Conservation (phyloP, 1,140 invertebrate genomes). For the Cecropterus lyciades region DNA sequence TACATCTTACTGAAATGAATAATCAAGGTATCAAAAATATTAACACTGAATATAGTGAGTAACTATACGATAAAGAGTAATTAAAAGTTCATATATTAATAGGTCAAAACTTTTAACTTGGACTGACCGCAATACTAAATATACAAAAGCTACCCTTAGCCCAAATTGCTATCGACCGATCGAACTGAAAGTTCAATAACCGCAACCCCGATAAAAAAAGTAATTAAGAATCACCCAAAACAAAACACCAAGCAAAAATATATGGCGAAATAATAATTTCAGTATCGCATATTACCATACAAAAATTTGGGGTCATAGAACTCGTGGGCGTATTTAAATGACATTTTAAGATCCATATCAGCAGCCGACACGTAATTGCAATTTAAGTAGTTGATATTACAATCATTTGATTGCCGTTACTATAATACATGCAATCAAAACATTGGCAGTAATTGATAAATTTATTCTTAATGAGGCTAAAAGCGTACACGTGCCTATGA, state of each 20-base stretch:
- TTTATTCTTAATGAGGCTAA: slow-evolving; percentile 14
- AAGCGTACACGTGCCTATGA: slow-evolving; percentile 13
- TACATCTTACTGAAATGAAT: too few species aligned
- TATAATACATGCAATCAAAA: slow-evolving; percentile 22
- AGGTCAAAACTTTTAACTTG: background rate
- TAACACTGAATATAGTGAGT: too few species aligned
- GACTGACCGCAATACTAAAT: background rate
- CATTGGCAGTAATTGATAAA: slow-evolving; percentile 20
- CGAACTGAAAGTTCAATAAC: too few species aligned
- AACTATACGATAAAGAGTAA: too few species aligned
- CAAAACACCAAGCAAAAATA: too few species aligned
- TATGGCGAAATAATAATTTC: background rate
- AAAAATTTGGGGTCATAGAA: slow-evolving; percentile 5
- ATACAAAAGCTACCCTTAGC: too few species aligned
- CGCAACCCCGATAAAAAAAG: too few species aligned
- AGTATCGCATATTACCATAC: background rate
- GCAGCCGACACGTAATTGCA: slow-evolving; percentile 3
- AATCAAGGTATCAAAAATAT: too few species aligned
- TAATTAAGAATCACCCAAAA: background rate
- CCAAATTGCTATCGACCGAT: too few species aligned
- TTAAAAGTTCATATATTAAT: too few species aligned
- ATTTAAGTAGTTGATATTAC: slow-evolving; percentile 20
- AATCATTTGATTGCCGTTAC: slow-evolving; percentile 18
- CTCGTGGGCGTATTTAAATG: background rate
- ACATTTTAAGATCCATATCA: slow-evolving; percentile 20